A percentile compares a stretch with the other conserved stretches of the same genome.
Evolutionary conservation across 2,113 vertebrate species (phyloP).

Genomic region (Strigops habroptila): DNA sequence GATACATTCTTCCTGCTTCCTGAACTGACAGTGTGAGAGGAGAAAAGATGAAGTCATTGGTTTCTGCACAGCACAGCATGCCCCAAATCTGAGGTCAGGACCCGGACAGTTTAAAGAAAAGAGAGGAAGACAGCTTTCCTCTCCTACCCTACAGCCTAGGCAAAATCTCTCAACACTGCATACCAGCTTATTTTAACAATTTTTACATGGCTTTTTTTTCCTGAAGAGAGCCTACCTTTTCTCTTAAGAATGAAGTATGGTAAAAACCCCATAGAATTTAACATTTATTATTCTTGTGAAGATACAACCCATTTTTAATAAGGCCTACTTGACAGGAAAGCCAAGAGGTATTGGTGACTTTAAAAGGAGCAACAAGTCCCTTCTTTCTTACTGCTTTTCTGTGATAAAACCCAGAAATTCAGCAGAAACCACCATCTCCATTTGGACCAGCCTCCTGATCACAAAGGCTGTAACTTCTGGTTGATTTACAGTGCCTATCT

Average conservation of each 20-base stretch:
- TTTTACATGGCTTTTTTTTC: background rate
- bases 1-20: background rate
- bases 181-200: background rate
- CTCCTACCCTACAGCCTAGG: background rate
- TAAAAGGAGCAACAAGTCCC: background rate
- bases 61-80: background rate
- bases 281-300: background rate
- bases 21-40: background rate
- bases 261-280: background rate
- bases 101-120: background rate
- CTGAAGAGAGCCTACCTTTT: background rate
- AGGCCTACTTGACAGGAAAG: background rate
- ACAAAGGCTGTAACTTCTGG: background rate
- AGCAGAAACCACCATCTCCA: background rate
- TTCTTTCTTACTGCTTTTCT: background rate
- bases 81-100: background rate
- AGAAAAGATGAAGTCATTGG: background rate
- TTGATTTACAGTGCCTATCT: background rate
- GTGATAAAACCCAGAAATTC: background rate
- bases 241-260: background rate
- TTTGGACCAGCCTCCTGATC: background rate
- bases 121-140: background rate
- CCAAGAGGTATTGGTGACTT: background rate
- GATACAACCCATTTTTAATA: background rate
- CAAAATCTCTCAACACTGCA: background rate